phyloP scores from a whole-genome alignment of 2,797 vertebrate species.

The Pachyuromys duprasi region DNA sequence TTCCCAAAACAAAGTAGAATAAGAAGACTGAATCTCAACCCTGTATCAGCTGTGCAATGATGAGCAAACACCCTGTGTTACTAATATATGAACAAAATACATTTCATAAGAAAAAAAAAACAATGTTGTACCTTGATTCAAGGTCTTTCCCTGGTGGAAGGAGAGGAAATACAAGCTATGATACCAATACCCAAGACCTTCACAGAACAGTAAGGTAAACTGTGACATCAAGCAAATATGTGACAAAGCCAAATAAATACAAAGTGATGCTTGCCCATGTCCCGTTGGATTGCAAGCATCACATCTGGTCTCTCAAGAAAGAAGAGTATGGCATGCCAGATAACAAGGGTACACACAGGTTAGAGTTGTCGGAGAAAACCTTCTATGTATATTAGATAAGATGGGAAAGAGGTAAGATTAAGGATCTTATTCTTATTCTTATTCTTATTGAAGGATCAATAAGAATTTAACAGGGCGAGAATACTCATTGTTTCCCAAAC shows the following conservation, averaged over 20 bases:
- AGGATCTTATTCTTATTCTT: background rate
- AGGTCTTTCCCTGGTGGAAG: too few species aligned
- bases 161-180: background rate
- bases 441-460: background rate
- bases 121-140: background rate
- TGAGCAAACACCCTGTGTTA: background rate
- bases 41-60: background rate
- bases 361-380: background rate
- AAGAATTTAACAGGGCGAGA: background rate
- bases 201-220: background rate
- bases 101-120: background rate
- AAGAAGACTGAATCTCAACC: background rate
- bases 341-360: background rate
- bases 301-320: background rate
- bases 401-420: background rate
- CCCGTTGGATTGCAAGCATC: background rate
- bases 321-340: background rate
- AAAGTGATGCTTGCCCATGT: background rate
- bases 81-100: background rate
- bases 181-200: background rate
- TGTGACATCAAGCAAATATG: background rate
- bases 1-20: background rate
- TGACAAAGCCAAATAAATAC: background rate
- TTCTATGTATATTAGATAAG: background rate
- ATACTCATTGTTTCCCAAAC: background rate